Evolutionary conservation across 53 echinoderm and acorn worm species (phyloP).

Genomic region (Luidia sarsii): DNA sequence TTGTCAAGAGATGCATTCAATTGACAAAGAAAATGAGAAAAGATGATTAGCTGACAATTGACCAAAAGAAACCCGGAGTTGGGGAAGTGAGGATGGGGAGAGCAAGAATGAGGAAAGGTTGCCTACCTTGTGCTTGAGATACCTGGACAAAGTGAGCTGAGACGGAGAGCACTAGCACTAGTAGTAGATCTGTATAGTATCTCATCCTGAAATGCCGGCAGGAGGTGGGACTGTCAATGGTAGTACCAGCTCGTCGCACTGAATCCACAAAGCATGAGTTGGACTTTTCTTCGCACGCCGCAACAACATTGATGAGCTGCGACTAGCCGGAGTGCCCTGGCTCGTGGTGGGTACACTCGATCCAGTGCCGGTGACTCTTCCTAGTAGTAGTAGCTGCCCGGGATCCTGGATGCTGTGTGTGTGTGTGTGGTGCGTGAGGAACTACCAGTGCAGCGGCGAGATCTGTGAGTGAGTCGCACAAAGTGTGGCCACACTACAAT

Average conservation of each 20-base stretch:
- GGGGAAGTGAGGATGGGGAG: too few species aligned
- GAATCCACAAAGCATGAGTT: not conserved
- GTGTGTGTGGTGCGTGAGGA: not conserved
- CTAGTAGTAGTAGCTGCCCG: not conserved
- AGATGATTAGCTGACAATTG: too few species aligned
- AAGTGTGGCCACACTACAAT: conserved; percentile 49
- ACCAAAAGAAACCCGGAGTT: too few species aligned
- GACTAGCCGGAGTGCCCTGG: too few species aligned
- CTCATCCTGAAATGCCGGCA: conserved; percentile 33
- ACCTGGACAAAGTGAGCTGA: not conserved
- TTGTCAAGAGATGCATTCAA: too few species aligned
- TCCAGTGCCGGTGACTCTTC: too few species aligned
- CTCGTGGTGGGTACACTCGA: too few species aligned
- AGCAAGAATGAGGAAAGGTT: too few species aligned
- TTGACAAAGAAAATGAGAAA: too few species aligned
- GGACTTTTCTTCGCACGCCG: not conserved
- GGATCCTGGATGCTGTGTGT: not conserved
- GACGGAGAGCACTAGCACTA: conserved; percentile 16
- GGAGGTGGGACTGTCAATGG: not conserved
- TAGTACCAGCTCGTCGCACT: not conserved
- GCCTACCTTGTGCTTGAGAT: conserved; percentile 36
- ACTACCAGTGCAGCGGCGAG: not conserved
- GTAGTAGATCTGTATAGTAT: conserved; percentile 15
- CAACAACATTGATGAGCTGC: not conserved
- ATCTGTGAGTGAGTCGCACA: conserved; percentile 46